phyloP scores from a whole-genome alignment of 37 sponge, comb jelly and placozoan genomes.

The Lycopodina hypogea region DNA sequence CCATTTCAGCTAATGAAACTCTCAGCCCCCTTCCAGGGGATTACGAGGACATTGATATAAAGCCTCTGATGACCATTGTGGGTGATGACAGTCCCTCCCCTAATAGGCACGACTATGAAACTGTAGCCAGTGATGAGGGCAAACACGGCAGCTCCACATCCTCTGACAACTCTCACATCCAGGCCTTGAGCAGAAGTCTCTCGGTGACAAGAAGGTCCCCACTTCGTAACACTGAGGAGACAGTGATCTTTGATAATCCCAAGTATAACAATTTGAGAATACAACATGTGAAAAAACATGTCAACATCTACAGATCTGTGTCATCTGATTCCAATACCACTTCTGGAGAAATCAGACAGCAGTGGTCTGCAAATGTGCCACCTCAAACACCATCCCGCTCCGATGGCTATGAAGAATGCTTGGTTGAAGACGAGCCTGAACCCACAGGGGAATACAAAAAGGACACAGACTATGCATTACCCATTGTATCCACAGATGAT shows the following conservation, averaged over 20 bases:
- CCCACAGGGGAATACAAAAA: no score
- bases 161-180: not conserved
- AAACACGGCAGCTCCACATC: not conserved
- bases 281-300: not conserved
- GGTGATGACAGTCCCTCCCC: not conserved
- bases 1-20: no score
- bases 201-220: not conserved
- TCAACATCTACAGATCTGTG: not conserved
- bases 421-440: not conserved
- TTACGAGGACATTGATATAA: not conserved
- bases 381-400: not conserved
- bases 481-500: constrained; percentile 13
- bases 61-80: not conserved
- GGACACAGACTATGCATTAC: not conserved
- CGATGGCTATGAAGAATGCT: not conserved
- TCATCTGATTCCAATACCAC: not conserved
- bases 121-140: not conserved
- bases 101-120: not conserved
- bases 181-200: not conserved
- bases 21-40: not conserved
- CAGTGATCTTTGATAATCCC: not conserved
- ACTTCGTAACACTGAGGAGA: not conserved
- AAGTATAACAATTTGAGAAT: not conserved
- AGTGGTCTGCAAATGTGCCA: not conserved
- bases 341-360: not conserved